phyloP scores from a whole-genome alignment of 23 tunicate species.

The Ciona savignyi region DNA sequence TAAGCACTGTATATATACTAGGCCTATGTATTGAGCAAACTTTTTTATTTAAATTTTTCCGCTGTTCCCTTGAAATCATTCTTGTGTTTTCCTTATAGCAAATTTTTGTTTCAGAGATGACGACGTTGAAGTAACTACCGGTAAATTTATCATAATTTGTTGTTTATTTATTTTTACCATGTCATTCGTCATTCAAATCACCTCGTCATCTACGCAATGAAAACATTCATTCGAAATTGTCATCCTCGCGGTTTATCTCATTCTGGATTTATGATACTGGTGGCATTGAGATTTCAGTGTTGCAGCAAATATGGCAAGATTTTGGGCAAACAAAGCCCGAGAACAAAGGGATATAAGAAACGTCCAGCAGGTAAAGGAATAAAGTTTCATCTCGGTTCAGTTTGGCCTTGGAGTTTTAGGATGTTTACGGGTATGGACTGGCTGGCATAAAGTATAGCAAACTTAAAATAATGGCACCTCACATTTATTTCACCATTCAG shows the following conservation, averaged over 20 bases:
- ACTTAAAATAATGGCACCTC: too few species aligned
- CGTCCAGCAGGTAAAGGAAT: slow-evolving; percentile 29
- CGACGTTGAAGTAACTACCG: slow-evolving; percentile 14
- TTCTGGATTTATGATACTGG: not conserved
- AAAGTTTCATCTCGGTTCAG: too few species aligned
- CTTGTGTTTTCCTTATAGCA: not conserved
- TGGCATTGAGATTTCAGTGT: slow-evolving; percentile 26
- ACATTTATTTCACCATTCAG: too few species aligned
- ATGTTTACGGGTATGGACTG: too few species aligned
- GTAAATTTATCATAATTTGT: slow-evolving; percentile 8
- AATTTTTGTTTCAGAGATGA: not conserved
- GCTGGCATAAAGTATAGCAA: not conserved
- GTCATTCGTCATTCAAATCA: slow-evolving; percentile 1
- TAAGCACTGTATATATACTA: too few species aligned
- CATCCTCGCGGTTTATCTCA: not conserved
- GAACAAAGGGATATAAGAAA: slow-evolving; percentile 30
- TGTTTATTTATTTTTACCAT: not conserved
- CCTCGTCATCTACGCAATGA: not conserved
- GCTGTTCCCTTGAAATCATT: too few species aligned
- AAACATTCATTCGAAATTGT: too few species aligned
- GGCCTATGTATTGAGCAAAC: too few species aligned
- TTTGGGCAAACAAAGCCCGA: slow-evolving; percentile 57
- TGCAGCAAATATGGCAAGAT: slow-evolving; percentile 49
- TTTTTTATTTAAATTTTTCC: too few species aligned
- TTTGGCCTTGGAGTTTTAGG: too few species aligned